Evolutionary conservation across 2,797 vertebrate species (phyloP), one percentile per base, ranked within the genome.

Genomic region (Labroides dimidiatus): DNA sequence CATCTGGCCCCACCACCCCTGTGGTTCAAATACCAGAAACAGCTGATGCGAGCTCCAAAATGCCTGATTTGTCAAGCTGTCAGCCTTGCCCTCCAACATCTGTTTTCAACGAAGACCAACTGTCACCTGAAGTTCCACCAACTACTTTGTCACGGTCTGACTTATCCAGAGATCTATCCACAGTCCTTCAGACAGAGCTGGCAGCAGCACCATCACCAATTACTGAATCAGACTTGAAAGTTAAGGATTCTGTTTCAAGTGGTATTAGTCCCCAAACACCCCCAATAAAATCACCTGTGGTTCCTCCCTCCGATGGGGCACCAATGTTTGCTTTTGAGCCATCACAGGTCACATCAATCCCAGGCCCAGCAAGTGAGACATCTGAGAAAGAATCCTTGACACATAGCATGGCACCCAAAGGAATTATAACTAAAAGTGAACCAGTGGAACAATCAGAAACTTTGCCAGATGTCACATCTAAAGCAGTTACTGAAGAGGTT

Each of bases 401-500:
- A 39, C 42, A 66, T 50, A 64, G 19, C 14, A 63, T 47, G 2
- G 4, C 50, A 54, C 14, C 44, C 4, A 58, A 66, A 72, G 56
- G 6, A 64, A 61, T 33, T 64, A 15, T 68, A 42, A 72, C 10
- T 48, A 16, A 42, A 69, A 48, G 14, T 7, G 8, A 87, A 79
- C 93, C 93, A 62, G 87, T 91, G 55, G 79, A 89, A 13, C 15
- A 37, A 23, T 66, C 61, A 19, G 74, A 71, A 67, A 48, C 44
- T 57, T 51, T 56, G 2, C 36, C 61, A 64, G 75, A 67, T 6
- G 13, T 56, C 43, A 36, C 10, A 70, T 33, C 53, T 62, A 69
- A 41, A 67, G 12, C 6, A 69, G 13, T 17, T 61, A 11, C 15
- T 9, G 16, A 56, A 59, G 64, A 64, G 6, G 12, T 13, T 55